These are phyloP conservation scores for Acropternis orthonyx DNA, from an alignment of 2,797 vertebrate species.

Conservation along the genomic window DNA sequence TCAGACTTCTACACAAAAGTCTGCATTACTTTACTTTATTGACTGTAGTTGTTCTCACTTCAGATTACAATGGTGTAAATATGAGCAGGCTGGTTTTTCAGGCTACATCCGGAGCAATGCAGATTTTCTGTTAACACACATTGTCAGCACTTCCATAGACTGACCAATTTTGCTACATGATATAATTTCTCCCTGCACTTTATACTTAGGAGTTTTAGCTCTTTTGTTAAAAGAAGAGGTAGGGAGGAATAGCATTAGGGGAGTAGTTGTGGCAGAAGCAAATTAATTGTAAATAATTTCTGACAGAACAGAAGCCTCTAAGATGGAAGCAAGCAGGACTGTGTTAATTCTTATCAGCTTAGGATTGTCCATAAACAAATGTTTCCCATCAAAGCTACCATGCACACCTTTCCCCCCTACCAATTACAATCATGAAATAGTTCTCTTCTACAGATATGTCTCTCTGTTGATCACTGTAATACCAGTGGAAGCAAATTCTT, in stretches of 20 bases:
- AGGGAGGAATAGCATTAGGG: background rate
- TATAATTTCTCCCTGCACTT: background rate
- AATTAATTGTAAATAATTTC: background rate
- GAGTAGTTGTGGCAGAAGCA: background rate
- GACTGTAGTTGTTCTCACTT: background rate
- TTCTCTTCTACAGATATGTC: background rate
- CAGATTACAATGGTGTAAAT: background rate
- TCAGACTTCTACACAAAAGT: background rate
- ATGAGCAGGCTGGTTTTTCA: background rate
- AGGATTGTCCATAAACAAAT: background rate
- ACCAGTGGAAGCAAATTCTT: background rate
- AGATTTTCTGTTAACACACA: background rate
- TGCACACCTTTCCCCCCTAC: constrained; percentile 53
- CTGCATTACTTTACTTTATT: background rate
- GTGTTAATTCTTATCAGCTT: background rate
- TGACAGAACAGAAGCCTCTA: background rate
- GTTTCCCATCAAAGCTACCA: background rate
- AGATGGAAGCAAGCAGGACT: background rate
- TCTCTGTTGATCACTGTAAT: background rate
- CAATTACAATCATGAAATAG: constrained; percentile 62
- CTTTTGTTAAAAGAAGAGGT: background rate
- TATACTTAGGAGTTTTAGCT: background rate
- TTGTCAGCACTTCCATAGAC: background rate
- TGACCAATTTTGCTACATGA: background rate
- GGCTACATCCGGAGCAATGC: background rate